Evolutionary conservation across 2,797 vertebrate species (phyloP).

Genomic region (Setipinna tenuifilis): DNA sequence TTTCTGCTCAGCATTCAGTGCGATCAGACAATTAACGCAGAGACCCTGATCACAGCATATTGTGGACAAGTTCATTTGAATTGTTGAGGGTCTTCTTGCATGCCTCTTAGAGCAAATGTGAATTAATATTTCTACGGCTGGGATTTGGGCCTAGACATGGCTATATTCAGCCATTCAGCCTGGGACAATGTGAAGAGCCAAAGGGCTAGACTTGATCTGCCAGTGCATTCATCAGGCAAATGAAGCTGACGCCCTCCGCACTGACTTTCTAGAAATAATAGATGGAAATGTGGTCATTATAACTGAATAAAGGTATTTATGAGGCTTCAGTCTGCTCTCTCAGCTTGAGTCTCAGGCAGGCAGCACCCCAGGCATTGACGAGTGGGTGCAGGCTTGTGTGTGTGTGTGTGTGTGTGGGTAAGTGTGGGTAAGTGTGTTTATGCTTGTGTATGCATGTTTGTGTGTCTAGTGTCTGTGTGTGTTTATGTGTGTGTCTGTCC

Average conservation of each 20-base stretch:
- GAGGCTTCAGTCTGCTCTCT: conserved; percentile 73
- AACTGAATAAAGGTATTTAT: conserved; percentile 81
- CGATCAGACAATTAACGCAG: not conserved
- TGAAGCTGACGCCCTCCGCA: conserved; percentile 64
- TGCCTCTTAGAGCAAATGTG: not conserved
- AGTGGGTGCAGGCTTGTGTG: not conserved
- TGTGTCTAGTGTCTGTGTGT: not conserved
- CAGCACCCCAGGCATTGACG: conserved; percentile 63
- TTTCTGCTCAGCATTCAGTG: not conserved
- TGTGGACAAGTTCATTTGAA: not conserved
- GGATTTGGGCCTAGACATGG: conserved; percentile 18
- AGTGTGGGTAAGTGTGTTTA: not conserved
- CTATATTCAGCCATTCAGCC: not conserved
- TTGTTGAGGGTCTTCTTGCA: not conserved
- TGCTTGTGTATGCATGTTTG: not conserved
- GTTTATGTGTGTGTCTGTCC: not conserved
- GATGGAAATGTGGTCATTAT: conserved; percentile 71
- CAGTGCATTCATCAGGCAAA: conserved; percentile 71
- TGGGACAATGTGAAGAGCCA: conserved; percentile 3
- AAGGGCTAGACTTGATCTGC: conserved; percentile 48
- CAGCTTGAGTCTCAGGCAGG: conserved; percentile 74
- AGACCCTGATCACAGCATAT: not conserved
- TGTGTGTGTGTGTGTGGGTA: conserved; percentile 7
- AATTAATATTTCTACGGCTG: conserved; percentile 16
- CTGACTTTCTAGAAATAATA: conserved; percentile 66